Evolutionary conservation across 2,113 vertebrate genomes (phyloP).

Genomic region (Tragulus kanchil): DNA sequence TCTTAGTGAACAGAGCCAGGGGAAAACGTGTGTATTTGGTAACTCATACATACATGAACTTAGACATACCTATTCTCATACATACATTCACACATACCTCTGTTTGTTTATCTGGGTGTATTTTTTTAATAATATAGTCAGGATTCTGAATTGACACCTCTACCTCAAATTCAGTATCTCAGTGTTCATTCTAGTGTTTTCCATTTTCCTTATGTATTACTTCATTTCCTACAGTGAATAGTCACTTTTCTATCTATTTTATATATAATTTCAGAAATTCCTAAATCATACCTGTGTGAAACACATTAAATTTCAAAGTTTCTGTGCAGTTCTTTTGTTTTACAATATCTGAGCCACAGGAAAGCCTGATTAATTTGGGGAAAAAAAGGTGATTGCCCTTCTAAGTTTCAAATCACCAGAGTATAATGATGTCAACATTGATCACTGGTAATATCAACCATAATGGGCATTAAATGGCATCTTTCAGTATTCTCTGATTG

Average conservation of each 20-base stretch:
- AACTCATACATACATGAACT: not conserved
- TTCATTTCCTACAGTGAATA: not conserved
- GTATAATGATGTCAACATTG: not conserved
- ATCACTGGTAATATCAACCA: not conserved
- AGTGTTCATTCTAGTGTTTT: not conserved
- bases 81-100: not conserved
- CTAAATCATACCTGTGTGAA: not conserved
- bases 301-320: not conserved
- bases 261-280: not conserved
- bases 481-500: not conserved
- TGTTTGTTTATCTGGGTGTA: not conserved
- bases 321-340: not conserved
- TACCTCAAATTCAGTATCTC: not conserved
- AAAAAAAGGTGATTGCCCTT: too few relatives aligned
- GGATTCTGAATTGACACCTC: not conserved
- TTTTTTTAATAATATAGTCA: not conserved
- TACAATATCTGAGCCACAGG: too few relatives aligned
- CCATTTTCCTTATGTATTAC: not conserved
- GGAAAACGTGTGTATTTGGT: not conserved
- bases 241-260: too few relatives aligned
- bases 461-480: not conserved
- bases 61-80: not conserved
- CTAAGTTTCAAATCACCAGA: too few relatives aligned
- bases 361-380: too few relatives aligned
- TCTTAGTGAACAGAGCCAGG: not conserved